Evolutionary conservation across 2,113 vertebrate species (phyloP), one percentile per base, ranked within the genome.

Genomic region (Gorsachius goisagi): DNA sequence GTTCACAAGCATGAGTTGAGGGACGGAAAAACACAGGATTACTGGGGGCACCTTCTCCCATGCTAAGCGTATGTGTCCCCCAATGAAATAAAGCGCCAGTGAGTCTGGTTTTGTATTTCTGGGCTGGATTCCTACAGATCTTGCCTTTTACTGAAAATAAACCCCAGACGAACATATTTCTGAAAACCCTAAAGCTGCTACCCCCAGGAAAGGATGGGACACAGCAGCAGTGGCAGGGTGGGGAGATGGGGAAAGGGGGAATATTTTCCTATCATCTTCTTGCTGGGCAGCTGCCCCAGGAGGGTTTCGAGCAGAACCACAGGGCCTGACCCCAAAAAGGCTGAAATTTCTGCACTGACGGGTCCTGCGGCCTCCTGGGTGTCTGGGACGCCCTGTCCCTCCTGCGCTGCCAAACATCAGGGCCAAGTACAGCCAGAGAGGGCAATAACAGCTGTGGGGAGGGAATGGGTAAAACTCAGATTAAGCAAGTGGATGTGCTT

Each of bases 201-300:
- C 7, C 24, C 27, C 24, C 24, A 9, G 41, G 14, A 19, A 41
- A 49, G 14, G 30, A 13, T 22, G 52, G 39, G 68, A 12, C 33
- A 39, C 32, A 19, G 58, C 9, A 9, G 44, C 1, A 0, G 19
- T 1, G 3, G 22, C n/a, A 30, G 60, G 18, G 37, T 9, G 55
- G 32, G n/a, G 26, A 49, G 26, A 13, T 33, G 26, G 26, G 35
- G 50, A 26, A 39, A n/a, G 37, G 24, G 62, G 21, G 24, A 22
- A 11, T 37, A 18, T 17, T 27, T 85, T 41, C 10, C 30, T 28
- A 6, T 30, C 39, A 12, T 41, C 55, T 35, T 37, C 59, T 35
- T 28, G 27, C 50, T 44, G 14, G 12, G 53, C 27, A 49, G 9
- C 16, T 41, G n/a, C 22, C 13, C 21, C 39, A 23, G 73, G 45